Conservation (phyloP, 1,140 invertebrate genomes). For the Asbolus verrucosus region DNA sequence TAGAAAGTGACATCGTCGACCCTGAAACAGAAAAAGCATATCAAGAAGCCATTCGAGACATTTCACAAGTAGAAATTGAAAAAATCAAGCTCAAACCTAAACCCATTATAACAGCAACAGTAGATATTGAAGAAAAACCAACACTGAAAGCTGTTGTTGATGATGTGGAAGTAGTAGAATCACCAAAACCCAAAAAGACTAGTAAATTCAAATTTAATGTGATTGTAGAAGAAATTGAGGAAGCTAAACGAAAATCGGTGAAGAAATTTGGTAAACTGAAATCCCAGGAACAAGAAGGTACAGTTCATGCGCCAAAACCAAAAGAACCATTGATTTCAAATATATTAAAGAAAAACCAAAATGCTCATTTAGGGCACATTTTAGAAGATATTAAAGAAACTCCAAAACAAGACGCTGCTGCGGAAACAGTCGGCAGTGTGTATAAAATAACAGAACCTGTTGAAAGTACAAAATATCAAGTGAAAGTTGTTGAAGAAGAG, state of each 20-base stretch:
- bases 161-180: conserved; percentile 69
- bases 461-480: too few relatives aligned
- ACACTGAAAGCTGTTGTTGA: conserved; percentile 68
- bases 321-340: conserved; percentile 54
- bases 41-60: conserved; percentile 60
- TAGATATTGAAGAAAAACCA: conserved; percentile 65
- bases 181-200: conserved; percentile 53
- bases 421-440: too few relatives aligned
- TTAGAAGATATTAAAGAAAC: conserved; percentile 46
- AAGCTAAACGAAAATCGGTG: conserved; percentile 17
- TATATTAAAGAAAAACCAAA: conserved; percentile 45
- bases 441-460: too few relatives aligned
- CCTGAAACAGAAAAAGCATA: conserved; percentile 53
- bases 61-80: conserved; percentile 62
- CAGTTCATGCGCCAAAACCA: conserved; percentile 47
- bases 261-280: neutral
- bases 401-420: neutral
- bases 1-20: conserved; percentile 46
- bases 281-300: conserved; percentile 44
- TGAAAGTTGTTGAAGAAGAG: too few relatives aligned
- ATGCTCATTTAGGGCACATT: conserved; percentile 46
- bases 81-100: conserved; percentile 65
- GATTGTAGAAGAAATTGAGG: conserved; percentile 53
- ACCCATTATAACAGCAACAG: conserved; percentile 68
- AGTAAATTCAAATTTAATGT: conserved; percentile 59